Evolutionary conservation across 2,113 vertebrate species (phyloP).

Genomic region (Maccullochella peelii): DNA sequence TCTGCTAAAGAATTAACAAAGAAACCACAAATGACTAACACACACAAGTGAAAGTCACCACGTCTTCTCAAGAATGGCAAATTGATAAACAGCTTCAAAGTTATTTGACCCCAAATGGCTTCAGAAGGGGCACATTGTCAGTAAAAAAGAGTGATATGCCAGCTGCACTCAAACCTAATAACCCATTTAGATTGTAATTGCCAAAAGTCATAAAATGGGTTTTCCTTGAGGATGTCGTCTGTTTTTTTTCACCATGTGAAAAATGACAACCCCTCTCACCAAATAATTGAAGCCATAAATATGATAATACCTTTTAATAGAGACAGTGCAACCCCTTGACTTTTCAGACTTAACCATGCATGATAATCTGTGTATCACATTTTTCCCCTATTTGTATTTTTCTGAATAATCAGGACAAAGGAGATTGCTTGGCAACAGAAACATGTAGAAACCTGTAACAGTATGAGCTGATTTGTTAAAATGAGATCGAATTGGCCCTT

Average conservation of each 20-base stretch:
- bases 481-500: not conserved
- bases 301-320: constrained; percentile 35
- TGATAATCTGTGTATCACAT: not conserved
- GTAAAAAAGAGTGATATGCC: constrained; percentile 50
- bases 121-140: constrained; percentile 35
- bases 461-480: constrained; percentile 9
- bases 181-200: constrained; percentile 48
- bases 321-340: constrained; percentile 8
- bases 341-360: not conserved
- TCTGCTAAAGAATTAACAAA: not conserved
- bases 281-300: constrained; percentile 39
- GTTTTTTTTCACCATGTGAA: constrained; percentile 12
- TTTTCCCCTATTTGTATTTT: not conserved
- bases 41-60: constrained; percentile 14
- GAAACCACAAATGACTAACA: not conserved
- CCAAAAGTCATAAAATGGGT: constrained; percentile 45
- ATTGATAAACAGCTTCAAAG: constrained; percentile 35
- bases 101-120: constrained; percentile 38
- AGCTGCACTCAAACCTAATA: constrained; percentile 47
- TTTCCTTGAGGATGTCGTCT: constrained; percentile 46
- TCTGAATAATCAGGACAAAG: not conserved
- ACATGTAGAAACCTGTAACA: not conserved
- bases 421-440: not conserved
- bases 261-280: constrained; percentile 25
- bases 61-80: not conserved